phyloP scores from a whole-genome alignment of 2,113 vertebrate genomes.

The Nannospalax galili region DNA sequence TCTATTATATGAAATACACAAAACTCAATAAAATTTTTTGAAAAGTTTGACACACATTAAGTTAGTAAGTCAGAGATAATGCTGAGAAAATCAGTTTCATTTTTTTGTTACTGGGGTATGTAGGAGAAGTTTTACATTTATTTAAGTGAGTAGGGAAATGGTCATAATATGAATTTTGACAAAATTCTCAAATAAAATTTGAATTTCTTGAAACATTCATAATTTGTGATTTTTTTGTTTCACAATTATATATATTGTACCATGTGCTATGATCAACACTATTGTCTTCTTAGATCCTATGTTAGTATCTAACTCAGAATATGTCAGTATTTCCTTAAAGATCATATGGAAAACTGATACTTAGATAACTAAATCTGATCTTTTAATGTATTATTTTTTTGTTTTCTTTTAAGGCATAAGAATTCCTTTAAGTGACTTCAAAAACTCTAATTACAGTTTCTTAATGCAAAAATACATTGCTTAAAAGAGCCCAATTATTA shows the following conservation, averaged over 20 bases:
- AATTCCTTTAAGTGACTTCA: neutral
- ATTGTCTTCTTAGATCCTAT: neutral
- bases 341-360: neutral
- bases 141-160: neutral
- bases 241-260: neutral
- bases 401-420: neutral
- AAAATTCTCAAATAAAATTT: slow-evolving; percentile 1
- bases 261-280: neutral
- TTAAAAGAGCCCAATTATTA: neutral
- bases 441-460: neutral
- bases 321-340: neutral
- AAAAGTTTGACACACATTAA: neutral
- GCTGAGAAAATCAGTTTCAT: neutral
- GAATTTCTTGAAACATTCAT: neutral
- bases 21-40: no score
- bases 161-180: neutral
- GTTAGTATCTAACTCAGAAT: neutral
- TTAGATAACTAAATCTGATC: neutral
- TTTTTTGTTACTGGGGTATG: neutral
- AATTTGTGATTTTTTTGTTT: neutral
- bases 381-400: neutral
- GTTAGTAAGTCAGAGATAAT: neutral
- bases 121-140: neutral
- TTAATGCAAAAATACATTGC: neutral
- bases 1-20: no score